Conservation (phyloP, 1,140 invertebrate genomes). For the Semibalanus balanoides region DNA sequence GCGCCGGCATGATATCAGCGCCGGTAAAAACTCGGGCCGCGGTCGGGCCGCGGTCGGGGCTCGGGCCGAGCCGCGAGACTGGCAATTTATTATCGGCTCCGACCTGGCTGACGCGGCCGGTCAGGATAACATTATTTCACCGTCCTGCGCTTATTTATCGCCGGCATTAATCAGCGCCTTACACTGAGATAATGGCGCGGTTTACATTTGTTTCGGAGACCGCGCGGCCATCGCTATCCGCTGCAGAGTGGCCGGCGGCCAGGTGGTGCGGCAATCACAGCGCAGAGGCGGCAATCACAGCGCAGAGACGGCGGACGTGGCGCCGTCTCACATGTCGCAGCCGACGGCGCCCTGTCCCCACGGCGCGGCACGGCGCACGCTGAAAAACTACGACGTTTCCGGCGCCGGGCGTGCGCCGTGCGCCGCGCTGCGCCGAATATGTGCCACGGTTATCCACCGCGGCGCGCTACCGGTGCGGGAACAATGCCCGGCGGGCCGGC, state of each 20-base stretch:
- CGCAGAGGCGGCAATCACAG: not conserved
- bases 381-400: not conserved
- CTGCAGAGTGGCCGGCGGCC: not conserved
- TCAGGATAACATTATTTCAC: conserved; percentile 2
- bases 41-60: no score
- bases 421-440: not conserved
- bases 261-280: not conserved
- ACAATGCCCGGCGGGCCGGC: not conserved
- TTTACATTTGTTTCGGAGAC: not conserved
- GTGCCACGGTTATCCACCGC: not conserved
- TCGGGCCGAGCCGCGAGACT: no score
- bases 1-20: not conserved
- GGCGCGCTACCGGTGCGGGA: not conserved
- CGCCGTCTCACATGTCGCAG: not conserved
- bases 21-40: not conserved
- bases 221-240: not conserved
- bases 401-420: not conserved
- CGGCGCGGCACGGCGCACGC: no score
- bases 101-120: not conserved
- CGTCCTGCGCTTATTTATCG: not conserved
- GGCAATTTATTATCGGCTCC: not conserved
- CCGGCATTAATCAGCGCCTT: not conserved
- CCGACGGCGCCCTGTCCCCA: not conserved
- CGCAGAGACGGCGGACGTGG: not conserved
- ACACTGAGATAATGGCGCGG: not conserved